Evolutionary conservation across 1,140 invertebrate species (phyloP).

Genomic region (Penaeus vannamei): DNA sequence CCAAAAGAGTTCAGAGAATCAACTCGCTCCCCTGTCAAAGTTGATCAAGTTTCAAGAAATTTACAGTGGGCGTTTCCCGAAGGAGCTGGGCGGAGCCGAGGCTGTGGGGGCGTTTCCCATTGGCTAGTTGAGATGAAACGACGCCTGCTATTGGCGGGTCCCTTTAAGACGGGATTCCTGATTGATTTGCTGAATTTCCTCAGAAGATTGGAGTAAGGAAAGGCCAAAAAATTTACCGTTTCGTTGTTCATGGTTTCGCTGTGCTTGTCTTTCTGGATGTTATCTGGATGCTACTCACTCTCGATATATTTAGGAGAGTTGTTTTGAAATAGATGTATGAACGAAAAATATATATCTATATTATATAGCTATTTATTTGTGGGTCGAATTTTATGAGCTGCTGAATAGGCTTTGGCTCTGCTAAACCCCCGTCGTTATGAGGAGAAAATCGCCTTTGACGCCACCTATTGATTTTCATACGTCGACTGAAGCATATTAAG

Average conservation of each 20-base stretch:
- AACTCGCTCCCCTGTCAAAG: constrained; percentile 56
- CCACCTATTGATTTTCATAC: constrained; percentile 60
- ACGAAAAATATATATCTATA: too few relatives aligned
- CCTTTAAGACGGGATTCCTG: constrained; percentile 58
- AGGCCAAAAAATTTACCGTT: constrained; percentile 18
- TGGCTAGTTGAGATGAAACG: constrained; percentile 46
- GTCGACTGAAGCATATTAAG: constrained; percentile 55
- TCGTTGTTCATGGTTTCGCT: constrained; percentile 35
- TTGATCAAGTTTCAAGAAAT: constrained; percentile 64
- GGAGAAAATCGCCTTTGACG: constrained; percentile 51
- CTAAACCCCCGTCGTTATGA: constrained; percentile 4
- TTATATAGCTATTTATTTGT: too few relatives aligned
- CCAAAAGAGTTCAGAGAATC: constrained; percentile 57
- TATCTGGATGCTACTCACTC: too few relatives aligned
- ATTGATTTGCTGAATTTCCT: constrained; percentile 63
- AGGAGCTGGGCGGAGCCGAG: constrained; percentile 50
- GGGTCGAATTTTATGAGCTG: too few relatives aligned
- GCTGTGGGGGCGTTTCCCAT: constrained; percentile 49
- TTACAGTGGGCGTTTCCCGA: constrained; percentile 56
- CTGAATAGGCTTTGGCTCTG: not conserved
- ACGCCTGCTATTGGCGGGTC: constrained; percentile 46
- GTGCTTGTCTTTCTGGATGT: not conserved
- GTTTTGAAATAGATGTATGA: too few relatives aligned
- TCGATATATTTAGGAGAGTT: too few relatives aligned
- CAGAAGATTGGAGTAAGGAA: constrained; percentile 34